Evolutionary conservation across 2,113 vertebrate genomes (phyloP), one percentile per base, ranked within the genome.

Genomic region (Macheiramphus alcinus): DNA sequence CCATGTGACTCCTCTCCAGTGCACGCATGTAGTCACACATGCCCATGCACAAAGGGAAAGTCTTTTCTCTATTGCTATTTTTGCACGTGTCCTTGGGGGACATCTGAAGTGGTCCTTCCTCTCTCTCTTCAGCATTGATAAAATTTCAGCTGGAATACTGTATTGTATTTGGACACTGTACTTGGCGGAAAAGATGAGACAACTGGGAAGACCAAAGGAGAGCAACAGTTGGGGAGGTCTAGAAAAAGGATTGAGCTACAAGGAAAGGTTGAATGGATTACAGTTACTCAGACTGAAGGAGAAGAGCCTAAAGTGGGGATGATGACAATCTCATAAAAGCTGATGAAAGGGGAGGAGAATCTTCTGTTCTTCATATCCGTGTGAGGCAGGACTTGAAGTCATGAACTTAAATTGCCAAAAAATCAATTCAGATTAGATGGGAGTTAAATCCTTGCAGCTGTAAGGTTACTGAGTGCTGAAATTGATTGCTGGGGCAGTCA

Each of bases 281-380:
- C n/a, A 31, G 45, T 53, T 76, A 65, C 42, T 76, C 74, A 76
- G 62, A 21, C 10, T 38, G 85, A 86, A 93, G 45, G 58, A 45
- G 72, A 67, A 76, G 85, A 88, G 56, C 50, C 62, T 90, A 17
- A 45, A 82, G 62, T 58, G 25, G 22, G 53, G 23, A n/a, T 94
- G 96, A 88, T 96, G 92, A 96, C 81, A 93, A 40, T 86, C 92
- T 95, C 78, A 66, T 95, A 94, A 97, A 97, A 96, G 66, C 71
- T 93, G 90, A 94, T 93, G 96, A 96, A 96, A 94, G 36, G 53
- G 79, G 85, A 94, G 90, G 87, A 65, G 92, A 90, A 86, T 95
- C 90, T 95, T 90, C 91, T 93, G 76, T 59, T 93, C 70, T 82
- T 91, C 58, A 6, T 73, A 82, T 91, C 45, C 0, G 0, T 58